phyloP scores from a whole-genome alignment of 2,888 invertebrate species.

The Lithophane semibrunnea region DNA sequence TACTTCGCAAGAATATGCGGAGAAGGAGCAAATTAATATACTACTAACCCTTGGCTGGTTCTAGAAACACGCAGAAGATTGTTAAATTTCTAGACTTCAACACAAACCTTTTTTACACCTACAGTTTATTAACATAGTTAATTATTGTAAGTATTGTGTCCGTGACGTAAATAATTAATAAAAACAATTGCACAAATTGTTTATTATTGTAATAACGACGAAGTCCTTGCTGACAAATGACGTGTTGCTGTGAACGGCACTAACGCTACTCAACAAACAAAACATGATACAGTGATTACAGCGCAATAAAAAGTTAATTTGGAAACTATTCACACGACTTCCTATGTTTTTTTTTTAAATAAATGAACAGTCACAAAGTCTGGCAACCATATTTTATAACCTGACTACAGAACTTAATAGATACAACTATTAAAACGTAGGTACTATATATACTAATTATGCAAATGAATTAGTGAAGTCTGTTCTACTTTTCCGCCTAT shows the following conservation, averaged over 20 bases:
- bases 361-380: constrained; percentile 4
- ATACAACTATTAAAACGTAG: constrained; percentile 7
- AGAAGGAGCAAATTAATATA: constrained; percentile 10
- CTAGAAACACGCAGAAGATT: constrained; percentile 1
- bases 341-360: constrained; percentile 43
- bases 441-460: constrained; percentile 35
- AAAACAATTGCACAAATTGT: constrained; percentile 22
- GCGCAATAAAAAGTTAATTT: constrained; percentile 48
- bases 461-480: constrained; percentile 23
- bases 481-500: constrained; percentile 52
- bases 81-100: neutral
- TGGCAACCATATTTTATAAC: constrained; percentile 23
- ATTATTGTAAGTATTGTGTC: constrained; percentile 5
- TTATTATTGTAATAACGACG: constrained; percentile 9
- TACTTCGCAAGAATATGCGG: constrained; percentile 4
- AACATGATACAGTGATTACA: constrained; percentile 15
- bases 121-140: constrained; percentile 6
- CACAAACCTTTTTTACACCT: constrained; percentile 9
- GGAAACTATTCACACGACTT: constrained; percentile 35
- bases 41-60: constrained; percentile 4
- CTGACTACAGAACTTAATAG: constrained; percentile 7
- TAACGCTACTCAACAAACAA: constrained; percentile 19
- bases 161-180: constrained; percentile 16
- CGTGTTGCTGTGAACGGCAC: constrained; percentile 17
- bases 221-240: constrained; percentile 23